These are phyloP conservation scores for Drosophila falleni DNA, from an alignment of 2,888 invertebrate genomes.

Conservation along the genomic window DNA sequence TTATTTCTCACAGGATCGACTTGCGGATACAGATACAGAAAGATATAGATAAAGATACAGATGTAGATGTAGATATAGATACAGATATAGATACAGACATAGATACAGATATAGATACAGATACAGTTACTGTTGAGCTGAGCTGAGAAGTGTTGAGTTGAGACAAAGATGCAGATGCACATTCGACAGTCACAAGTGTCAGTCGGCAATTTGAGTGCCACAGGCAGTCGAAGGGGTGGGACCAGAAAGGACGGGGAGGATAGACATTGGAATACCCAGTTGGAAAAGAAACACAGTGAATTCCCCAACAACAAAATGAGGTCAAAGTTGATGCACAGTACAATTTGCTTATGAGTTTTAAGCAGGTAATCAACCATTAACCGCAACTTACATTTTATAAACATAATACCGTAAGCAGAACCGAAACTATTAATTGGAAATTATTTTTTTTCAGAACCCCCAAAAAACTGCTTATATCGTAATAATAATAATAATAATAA, in stretches of 20 bases:
- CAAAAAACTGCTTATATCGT: too few relatives aligned
- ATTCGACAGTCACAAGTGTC: conserved; percentile 30
- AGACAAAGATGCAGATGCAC: conserved; percentile 18
- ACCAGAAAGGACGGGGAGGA: too few relatives aligned
- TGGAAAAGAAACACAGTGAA: neutral
- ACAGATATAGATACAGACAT: conserved; percentile 6
- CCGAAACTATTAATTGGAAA: too few relatives aligned
- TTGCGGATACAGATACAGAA: conserved; percentile 2
- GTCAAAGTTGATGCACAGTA: neutral
- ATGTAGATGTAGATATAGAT: conserved; percentile 1
- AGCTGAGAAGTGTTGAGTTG: neutral
- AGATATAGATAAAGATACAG: too few relatives aligned
- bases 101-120: conserved; percentile 7
- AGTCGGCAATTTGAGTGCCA: conserved; percentile 32
- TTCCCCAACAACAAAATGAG: neutral
- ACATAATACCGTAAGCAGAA: too few relatives aligned
- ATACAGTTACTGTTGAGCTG: neutral
- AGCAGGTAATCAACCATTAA: too few relatives aligned
- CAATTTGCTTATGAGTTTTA: neutral
- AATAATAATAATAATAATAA: too few relatives aligned
- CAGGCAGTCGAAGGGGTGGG: conserved; percentile 4
- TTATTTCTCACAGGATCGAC: conserved; percentile 13
- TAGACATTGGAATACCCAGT: conserved; percentile 10
- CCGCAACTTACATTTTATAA: too few relatives aligned
- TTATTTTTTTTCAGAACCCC: too few relatives aligned